Evolutionary conservation across 2,797 vertebrate species (phyloP), one percentile per base, ranked within the genome.

Genomic region (Harpagifer antarcticus): DNA sequence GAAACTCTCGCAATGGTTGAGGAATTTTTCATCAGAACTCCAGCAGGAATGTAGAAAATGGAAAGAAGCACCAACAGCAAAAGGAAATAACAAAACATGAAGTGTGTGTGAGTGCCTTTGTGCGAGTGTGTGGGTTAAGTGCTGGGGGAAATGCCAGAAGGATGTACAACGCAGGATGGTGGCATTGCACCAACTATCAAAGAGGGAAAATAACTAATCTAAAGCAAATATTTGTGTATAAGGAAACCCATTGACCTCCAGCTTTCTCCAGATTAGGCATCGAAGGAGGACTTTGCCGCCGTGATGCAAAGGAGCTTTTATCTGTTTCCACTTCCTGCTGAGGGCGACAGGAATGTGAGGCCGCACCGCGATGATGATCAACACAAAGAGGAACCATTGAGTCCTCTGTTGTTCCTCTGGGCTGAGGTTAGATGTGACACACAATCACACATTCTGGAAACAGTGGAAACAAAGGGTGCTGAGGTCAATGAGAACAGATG

Each of bases 151-250:
- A 93, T 90, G 71, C 85, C 84, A 76, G 55, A 70, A 71, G 57
- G 75, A 88, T 85, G 88, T 87, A 77, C 61, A 83, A 76, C 73
- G 58, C 68, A 79, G 59, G 53, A 69, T 86, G 85, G 72, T 92
- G 87, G 86, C 74, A 83, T 78, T 50, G 43, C 27, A 65, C 67
- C 84, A 90, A 81, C 56, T 79, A 85, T 87, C 74, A 69, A 62
- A 78, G 84, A 82, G 76, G 55, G 12, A 71, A 77, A 76, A 68
- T 20, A 23, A 17, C 10, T 63, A 19, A 68, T 83, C 74, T 71
- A 74, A 79, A 83, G 75, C 69, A 91, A 93, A 94, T 93, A 90
- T 92, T 91, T 91, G 74, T 90, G 55, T 70, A 56, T 56, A 76
- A 19, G 58, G 31, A 12, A 1, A 52, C 72, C 65, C 54, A 1